A percentile compares a stretch with the other conserved stretches of the same genome.
Conservation (phyloP, 2,888 invertebrate genomes). For the Stictocephala bisonia region DNA sequence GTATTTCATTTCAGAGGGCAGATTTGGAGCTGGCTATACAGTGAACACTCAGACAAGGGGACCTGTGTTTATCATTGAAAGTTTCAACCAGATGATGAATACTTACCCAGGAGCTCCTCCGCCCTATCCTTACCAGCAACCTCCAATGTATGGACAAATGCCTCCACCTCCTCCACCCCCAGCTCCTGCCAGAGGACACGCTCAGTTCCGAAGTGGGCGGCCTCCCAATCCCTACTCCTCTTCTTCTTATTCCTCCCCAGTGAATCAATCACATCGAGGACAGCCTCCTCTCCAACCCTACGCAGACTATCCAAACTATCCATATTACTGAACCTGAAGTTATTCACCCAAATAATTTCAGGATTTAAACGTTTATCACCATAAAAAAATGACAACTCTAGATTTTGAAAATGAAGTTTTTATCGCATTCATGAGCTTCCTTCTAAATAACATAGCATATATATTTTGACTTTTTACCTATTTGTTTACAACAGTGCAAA, state of each 20-base stretch:
- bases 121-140: slow-evolving; percentile 4
- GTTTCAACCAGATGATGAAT: neutral
- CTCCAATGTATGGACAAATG: neutral
- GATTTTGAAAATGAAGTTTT: too few species aligned
- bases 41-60: slow-evolving; percentile 10
- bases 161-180: neutral
- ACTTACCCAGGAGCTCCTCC: neutral
- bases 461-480: too few species aligned
- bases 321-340: too few species aligned
- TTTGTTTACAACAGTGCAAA: too few species aligned
- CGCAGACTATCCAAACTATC: slow-evolving; percentile 18
- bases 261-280: too few species aligned
- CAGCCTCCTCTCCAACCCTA: slow-evolving; percentile 14
- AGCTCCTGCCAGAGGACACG: neutral
- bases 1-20: slow-evolving; percentile 18
- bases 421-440: too few species aligned
- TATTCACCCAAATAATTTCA: too few species aligned
- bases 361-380: too few species aligned
- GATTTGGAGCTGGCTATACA: slow-evolving; percentile 23
- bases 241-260: too few species aligned
- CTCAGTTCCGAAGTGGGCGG: neutral
- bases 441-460: too few species aligned
- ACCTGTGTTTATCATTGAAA: slow-evolving; percentile 26
- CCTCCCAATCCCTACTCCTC: too few species aligned
- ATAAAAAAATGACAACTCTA: too few species aligned